Conservation (phyloP, 2,888 invertebrate species). For the Torymus aiolomorphi region DNA sequence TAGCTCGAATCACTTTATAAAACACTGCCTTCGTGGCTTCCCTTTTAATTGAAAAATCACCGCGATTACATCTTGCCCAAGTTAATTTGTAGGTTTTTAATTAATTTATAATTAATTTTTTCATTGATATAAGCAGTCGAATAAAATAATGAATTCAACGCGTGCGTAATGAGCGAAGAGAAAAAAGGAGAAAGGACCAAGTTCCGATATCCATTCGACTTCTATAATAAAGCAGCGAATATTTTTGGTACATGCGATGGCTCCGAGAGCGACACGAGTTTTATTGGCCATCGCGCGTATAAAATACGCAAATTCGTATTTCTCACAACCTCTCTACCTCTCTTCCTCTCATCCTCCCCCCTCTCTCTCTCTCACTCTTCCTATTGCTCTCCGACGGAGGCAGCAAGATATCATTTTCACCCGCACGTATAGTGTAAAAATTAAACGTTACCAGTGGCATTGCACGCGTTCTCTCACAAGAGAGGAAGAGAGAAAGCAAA, state of each 20-base stretch:
- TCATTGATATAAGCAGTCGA: not conserved
- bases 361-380: too few species aligned
- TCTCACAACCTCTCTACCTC: not conserved
- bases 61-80: not conserved
- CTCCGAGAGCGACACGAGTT: constrained; percentile 7
- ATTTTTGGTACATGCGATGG: constrained; percentile 9
- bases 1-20: not conserved
- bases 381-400: too few species aligned
- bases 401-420: constrained; percentile 35
- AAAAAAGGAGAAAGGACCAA: not conserved
- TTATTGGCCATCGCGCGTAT: constrained; percentile 5
- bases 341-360: too few species aligned
- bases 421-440: constrained; percentile 34
- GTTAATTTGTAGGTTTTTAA: constrained; percentile 13
- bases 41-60: constrained; percentile 5
- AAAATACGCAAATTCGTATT: constrained; percentile 37
- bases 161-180: not conserved
- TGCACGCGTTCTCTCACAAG: constrained; percentile 1
- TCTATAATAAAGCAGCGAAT: constrained; percentile 19
- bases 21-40: not conserved
- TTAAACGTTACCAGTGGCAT: constrained; percentile 26
- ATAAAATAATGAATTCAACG: constrained; percentile 4
- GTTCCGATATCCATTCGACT: constrained; percentile 6
- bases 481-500: not conserved
- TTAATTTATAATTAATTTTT: constrained; percentile 16